Conservation (phyloP, 2,113 vertebrate species). For the Cyanoderma ruficeps region DNA sequence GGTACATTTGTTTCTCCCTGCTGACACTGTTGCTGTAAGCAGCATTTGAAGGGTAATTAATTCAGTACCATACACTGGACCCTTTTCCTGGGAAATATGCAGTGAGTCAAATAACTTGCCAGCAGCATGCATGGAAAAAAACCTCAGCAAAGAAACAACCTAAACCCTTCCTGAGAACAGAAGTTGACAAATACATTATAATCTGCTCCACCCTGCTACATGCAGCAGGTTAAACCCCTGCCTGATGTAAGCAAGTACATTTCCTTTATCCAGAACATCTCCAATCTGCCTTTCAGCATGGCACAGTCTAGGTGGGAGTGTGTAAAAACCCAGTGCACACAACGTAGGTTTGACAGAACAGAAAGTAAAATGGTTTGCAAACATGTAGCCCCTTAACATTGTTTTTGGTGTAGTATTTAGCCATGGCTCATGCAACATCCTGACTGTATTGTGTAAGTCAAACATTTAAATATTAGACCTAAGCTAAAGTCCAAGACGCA, state of each 20-base stretch:
- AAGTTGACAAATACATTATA: slow-evolving; percentile 15
- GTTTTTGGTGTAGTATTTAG: background rate
- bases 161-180: slow-evolving; percentile 3
- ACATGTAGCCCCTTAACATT: background rate
- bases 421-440: background rate
- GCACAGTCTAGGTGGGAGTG: background rate
- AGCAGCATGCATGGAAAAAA: slow-evolving; percentile 17
- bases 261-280: background rate
- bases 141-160: slow-evolving; percentile 3
- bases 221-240: background rate
- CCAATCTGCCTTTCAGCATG: background rate
- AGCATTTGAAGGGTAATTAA: slow-evolving; percentile 68
- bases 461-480: background rate
- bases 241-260: background rate
- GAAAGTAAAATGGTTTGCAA: background rate
- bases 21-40: slow-evolving; percentile 53
- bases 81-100: slow-evolving; percentile 28
- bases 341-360: background rate
- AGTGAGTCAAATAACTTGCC: slow-evolving; percentile 24
- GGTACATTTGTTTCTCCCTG: slow-evolving; percentile 59
- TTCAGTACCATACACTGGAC: slow-evolving; percentile 55
- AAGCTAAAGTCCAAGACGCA: background rate
- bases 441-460: background rate
- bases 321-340: background rate
- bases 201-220: background rate